Conservation (phyloP, 2,888 invertebrate species). For the Spialia ferax region DNA sequence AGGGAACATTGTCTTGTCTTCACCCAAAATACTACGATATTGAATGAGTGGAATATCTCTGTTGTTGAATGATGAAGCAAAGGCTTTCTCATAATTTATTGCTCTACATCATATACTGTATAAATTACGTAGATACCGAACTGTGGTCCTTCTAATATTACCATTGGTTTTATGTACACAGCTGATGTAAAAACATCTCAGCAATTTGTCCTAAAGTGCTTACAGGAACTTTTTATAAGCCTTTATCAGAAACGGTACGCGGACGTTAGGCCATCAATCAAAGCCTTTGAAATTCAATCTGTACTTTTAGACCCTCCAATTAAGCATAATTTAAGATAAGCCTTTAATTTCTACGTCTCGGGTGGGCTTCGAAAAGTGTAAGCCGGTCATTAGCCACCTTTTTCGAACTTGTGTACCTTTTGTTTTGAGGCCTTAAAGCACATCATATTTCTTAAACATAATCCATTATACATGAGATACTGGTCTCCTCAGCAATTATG, state of each 20-base stretch:
- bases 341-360: slow-evolving; percentile 82
- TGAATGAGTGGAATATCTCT: too few species aligned
- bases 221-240: slow-evolving; percentile 58
- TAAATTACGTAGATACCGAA: too few species aligned
- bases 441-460: slow-evolving; percentile 72
- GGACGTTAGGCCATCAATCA: slow-evolving; percentile 78
- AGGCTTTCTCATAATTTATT: too few species aligned
- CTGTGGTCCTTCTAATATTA: too few species aligned
- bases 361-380: slow-evolving; percentile 81
- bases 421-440: slow-evolving; percentile 77
- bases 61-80: too few species aligned
- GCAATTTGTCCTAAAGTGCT: slow-evolving; percentile 54
- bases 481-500: slow-evolving; percentile 78
- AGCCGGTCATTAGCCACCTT: slow-evolving; percentile 78
- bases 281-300: slow-evolving; percentile 80
- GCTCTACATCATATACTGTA: too few species aligned
- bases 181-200: not conserved
- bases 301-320: slow-evolving; percentile 80
- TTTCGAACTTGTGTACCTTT: slow-evolving; percentile 68
- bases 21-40: too few species aligned
- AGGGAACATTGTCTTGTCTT: too few species aligned
- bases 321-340: slow-evolving; percentile 84
- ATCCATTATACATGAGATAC: slow-evolving; percentile 83
- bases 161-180: too few species aligned
- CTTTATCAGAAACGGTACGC: slow-evolving; percentile 61